Percentiles rank a stretch among this genome's conserved stretches.
These are phyloP conservation scores for Thryonomys swinderianus DNA, from an alignment of 2,113 vertebrate species.

Conservation along the genomic window DNA sequence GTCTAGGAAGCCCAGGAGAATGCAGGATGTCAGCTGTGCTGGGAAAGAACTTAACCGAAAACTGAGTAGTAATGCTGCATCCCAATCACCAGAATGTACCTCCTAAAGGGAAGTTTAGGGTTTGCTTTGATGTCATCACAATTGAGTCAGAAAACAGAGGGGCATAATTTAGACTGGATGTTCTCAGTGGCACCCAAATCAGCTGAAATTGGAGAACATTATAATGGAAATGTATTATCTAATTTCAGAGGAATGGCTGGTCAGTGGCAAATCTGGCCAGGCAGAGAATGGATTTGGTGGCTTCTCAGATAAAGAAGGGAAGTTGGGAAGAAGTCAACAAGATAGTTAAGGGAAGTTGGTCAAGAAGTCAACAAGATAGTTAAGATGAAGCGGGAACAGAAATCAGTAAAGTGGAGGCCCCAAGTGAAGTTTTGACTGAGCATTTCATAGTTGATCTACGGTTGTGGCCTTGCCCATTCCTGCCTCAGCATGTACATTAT, in stretches of 20 bases:
- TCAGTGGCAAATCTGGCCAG: constrained; percentile 63
- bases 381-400: constrained; percentile 80
- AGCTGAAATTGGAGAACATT: constrained; percentile 89
- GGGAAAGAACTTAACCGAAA: constrained; percentile 93
- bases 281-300: constrained; percentile 81
- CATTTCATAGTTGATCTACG: constrained; percentile 87
- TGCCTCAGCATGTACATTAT: constrained; percentile 82
- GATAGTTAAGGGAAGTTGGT: constrained; percentile 70
- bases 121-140: constrained; percentile 94
- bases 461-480: constrained; percentile 67
- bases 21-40: constrained; percentile 91
- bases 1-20: constrained; percentile 92
- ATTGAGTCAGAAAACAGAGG: constrained; percentile 90
- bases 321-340: too few relatives aligned
- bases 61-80: constrained; percentile 91
- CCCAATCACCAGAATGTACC: constrained; percentile 92
- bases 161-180: constrained; percentile 94
- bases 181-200: constrained; percentile 91
- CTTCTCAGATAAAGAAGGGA: too few relatives aligned
- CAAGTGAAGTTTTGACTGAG: constrained; percentile 90
- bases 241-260: constrained; percentile 77
- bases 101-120: constrained; percentile 94
- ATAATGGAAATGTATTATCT: constrained; percentile 75
- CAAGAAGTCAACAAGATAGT: constrained; percentile 75
- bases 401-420: constrained; percentile 86